Base-by-base conservation (phyloP, 2,113 vertebrate genomes). In the Callipepla squamata region DNA sequence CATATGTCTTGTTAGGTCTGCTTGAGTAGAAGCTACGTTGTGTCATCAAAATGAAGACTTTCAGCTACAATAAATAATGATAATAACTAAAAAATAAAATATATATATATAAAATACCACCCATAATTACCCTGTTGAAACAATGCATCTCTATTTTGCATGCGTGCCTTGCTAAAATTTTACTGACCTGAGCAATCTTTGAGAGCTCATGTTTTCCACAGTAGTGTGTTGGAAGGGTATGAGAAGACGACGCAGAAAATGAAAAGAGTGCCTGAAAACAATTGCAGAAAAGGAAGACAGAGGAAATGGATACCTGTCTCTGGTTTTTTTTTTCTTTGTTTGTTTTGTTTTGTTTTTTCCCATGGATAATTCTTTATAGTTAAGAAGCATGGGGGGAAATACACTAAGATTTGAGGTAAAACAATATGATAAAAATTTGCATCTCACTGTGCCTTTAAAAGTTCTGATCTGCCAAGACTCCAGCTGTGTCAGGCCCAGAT, bases 401-500 rank as follows among this genome's bases (percentile, higher is more conserved):
- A 55, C 2, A 51, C 66, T 69, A 59, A 26, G 8, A 22, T 74
- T 80, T 91, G 68, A 63, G 67, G 62, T 50, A 65, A 81, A 95
- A 80, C 44, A 88, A 72, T 65, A 53, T 72, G 45, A 80, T 91
- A 1, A 4, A 76, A 77, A 44, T 32, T 70, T 77, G 30, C 25
- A 45, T 28, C 48, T 91, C n/a, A 16, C 13, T 16, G 38, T 66
- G 50, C 32, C n/a, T 87, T 79, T 78, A 77, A 50, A 69, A 93
- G n/a, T 30, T n/a, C 36, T 10, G 21, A 61, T 51, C 57, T 79
- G 92, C 88, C 93, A 91, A 66, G 47, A 30, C 47, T 93, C 50
- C 90, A 94, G 88, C 75, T 91, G 62, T 38, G 80, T 63, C 83
- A 75, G 36, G 45, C 77, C 61, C 77, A 65, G 87, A 93, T 96